Percentiles rank a stretch among this genome's conserved stretches.
These are phyloP conservation scores for Cheilosia urbana DNA, from an alignment of 2,888 invertebrate genomes.

Conservation along the genomic window DNA sequence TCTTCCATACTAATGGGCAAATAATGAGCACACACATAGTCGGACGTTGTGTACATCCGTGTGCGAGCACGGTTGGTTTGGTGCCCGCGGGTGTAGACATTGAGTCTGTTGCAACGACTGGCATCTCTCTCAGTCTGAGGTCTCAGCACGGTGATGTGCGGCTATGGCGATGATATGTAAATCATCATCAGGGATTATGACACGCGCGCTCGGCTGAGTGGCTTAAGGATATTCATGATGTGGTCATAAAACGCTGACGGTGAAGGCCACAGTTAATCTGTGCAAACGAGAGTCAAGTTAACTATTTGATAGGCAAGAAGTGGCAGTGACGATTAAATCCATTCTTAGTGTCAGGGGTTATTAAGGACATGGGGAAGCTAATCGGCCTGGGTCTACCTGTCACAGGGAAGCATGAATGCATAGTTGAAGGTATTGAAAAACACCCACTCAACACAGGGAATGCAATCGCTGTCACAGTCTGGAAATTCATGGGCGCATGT, in stretches of 20 bases:
- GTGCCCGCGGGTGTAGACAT: constrained; percentile 61
- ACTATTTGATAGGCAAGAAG: constrained; percentile 49
- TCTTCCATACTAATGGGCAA: constrained; percentile 67
- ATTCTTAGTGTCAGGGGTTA: constrained; percentile 57
- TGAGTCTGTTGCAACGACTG: constrained; percentile 48
- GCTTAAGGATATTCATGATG: constrained; percentile 62
- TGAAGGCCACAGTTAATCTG: constrained; percentile 68
- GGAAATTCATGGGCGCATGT: no score
- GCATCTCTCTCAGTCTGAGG: neutral
- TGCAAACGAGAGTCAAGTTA: constrained; percentile 62
- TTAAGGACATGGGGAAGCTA: constrained; percentile 34
- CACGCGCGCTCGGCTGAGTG: constrained; percentile 28
- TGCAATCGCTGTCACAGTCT: no score
- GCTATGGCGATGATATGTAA: constrained; percentile 68
- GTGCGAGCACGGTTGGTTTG: constrained; percentile 35
- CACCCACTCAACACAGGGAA: neutral
- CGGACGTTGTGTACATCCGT: constrained; percentile 45
- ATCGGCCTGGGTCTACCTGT: no score
- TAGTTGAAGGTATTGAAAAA: no score
- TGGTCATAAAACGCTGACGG: constrained; percentile 55
- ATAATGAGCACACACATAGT: constrained; percentile 60
- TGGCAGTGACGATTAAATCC: constrained; percentile 64
- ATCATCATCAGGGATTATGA: constrained; percentile 59
- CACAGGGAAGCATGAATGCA: neutral
- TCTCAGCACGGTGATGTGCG: constrained; percentile 51